Conservation (phyloP, 2,797 vertebrate genomes). For the Mormyrus hasselquistii region DNA sequence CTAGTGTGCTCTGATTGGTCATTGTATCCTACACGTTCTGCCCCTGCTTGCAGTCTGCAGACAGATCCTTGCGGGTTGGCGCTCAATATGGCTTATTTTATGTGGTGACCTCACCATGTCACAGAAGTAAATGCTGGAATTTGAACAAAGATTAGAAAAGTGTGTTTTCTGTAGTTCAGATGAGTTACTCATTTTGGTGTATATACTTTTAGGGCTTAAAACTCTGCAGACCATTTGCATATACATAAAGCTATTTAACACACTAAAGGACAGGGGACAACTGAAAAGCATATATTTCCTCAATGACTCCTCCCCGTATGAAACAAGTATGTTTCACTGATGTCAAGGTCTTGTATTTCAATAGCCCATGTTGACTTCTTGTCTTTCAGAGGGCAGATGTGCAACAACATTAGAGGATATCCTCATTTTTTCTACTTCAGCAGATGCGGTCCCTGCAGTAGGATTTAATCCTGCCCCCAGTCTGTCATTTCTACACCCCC, state of each 20-base stretch:
- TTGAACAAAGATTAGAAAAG: not conserved
- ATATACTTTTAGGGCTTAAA: not conserved
- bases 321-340: not conserved
- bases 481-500: slow-evolving; percentile 64
- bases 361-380: not conserved
- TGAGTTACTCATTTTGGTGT: not conserved
- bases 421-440: slow-evolving; percentile 71
- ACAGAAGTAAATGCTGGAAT: not conserved
- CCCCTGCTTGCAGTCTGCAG: not conserved
- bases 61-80: not conserved
- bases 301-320: not conserved
- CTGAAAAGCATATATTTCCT: not conserved
- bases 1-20: not conserved
- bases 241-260: not conserved
- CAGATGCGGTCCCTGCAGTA: slow-evolving; percentile 58
- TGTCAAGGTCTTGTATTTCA: not conserved
- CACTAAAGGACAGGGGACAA: not conserved
- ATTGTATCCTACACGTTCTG: not conserved
- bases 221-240: not conserved
- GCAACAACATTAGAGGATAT: slow-evolving; percentile 74
- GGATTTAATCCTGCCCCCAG: slow-evolving; percentile 69
- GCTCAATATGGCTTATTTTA: not conserved
- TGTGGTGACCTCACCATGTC: not conserved
- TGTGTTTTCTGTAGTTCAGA: not conserved
- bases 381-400: slow-evolving; percentile 67